Conservation (phyloP, 2,888 invertebrate genomes). For the Luperina testacea region DNA sequence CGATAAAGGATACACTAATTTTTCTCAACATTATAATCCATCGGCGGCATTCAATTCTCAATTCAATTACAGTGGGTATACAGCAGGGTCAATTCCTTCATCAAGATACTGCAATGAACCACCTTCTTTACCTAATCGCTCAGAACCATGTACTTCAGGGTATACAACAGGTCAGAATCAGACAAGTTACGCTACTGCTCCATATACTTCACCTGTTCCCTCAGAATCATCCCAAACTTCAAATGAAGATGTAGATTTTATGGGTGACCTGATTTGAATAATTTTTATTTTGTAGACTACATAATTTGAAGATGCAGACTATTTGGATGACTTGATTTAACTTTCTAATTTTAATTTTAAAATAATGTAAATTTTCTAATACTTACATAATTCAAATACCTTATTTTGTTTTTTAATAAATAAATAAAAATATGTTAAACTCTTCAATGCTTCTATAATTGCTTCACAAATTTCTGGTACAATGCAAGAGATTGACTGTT, state of each 20-base stretch:
- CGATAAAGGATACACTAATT: slow-evolving; percentile 48
- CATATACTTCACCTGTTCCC: slow-evolving; percentile 49
- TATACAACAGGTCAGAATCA: slow-evolving; percentile 47
- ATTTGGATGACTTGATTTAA: too few relatives aligned
- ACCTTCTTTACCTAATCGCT: slow-evolving; percentile 44
- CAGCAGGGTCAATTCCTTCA: slow-evolving; percentile 1
- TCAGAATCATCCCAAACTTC: slow-evolving; percentile 33
- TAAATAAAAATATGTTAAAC: slow-evolving; percentile 26
- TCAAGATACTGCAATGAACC: slow-evolving; percentile 48
- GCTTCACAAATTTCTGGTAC: slow-evolving; percentile 55
- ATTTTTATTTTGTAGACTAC: too few relatives aligned
- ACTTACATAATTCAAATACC: too few relatives aligned
- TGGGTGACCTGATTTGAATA: slow-evolving; percentile 41
- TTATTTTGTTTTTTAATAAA: too few relatives aligned
- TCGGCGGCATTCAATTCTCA: slow-evolving; percentile 40
- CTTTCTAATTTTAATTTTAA: slow-evolving; percentile 10
- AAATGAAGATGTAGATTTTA: slow-evolving; percentile 50
- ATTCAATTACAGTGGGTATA: slow-evolving; percentile 28
- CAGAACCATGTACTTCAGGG: slow-evolving; percentile 10
- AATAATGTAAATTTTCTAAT: not conserved
- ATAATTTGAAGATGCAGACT: too few relatives aligned
- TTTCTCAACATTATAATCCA: slow-evolving; percentile 44
- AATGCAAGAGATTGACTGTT: slow-evolving; percentile 46
- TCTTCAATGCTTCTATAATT: slow-evolving; percentile 42
- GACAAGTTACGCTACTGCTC: slow-evolving; percentile 43